Percentiles rank a stretch among this genome's conserved stretches.
Conservation (phyloP, 2,888 invertebrate genomes). For the Spatulosminthurus flaviceps region DNA sequence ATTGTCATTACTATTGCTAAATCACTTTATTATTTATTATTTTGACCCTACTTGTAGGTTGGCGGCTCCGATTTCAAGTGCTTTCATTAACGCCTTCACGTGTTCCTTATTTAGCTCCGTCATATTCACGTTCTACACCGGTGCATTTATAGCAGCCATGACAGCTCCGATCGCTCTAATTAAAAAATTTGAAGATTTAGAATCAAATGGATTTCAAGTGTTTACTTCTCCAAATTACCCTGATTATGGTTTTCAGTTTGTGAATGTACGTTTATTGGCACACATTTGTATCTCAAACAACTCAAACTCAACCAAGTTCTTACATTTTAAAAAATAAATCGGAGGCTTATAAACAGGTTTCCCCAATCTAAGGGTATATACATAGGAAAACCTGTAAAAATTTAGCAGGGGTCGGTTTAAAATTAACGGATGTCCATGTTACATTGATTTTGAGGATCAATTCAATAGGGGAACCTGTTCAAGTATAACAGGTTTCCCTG, state of each 20-base stretch:
- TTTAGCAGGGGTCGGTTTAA: no score
- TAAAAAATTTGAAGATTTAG: not conserved
- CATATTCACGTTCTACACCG: not conserved
- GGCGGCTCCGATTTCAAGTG: not conserved
- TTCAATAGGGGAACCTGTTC: no score
- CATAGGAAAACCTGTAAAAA: no score
- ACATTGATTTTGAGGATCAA: no score
- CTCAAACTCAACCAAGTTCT: no score
- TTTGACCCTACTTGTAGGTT: not conserved
- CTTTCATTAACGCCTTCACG: not conserved
- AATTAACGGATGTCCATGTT: no score
- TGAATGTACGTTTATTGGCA: not conserved
- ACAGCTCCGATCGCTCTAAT: conserved; percentile 1
- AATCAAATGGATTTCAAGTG: not conserved
- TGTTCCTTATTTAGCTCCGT: not conserved
- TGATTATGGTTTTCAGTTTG: not conserved
- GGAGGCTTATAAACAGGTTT: no score
- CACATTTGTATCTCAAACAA: not conserved
- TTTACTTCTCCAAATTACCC: not conserved
- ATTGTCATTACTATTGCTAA: no score
- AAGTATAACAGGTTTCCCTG: no score
- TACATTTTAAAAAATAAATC: no score
- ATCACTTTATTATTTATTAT: no score
- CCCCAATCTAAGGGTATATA: no score
- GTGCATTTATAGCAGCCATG: not conserved